phyloP scores from a whole-genome alignment of 2,888 invertebrate species.

The Melinopterus prodromus region DNA sequence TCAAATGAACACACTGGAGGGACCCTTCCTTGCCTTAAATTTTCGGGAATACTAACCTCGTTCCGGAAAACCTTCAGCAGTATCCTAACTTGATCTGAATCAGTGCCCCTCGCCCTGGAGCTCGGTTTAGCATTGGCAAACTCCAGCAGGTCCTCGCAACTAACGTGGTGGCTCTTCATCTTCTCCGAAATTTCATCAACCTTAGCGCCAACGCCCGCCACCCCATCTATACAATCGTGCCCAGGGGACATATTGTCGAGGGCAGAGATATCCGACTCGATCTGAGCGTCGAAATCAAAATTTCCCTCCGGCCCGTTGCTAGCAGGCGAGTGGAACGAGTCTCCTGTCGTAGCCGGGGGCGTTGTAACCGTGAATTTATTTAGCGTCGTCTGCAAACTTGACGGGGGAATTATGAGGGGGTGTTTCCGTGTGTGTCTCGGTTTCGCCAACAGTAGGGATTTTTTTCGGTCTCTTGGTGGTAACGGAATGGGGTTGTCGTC shows the following conservation, averaged over 20 bases:
- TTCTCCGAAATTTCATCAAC: constrained; percentile 29
- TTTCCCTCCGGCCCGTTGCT: constrained; percentile 49
- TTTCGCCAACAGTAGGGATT: constrained; percentile 69
- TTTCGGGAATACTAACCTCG: constrained; percentile 63
- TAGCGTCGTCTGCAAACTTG: constrained; percentile 68
- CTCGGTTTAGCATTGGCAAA: constrained; percentile 86
- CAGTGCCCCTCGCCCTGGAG: constrained; percentile 82
- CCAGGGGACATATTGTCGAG: constrained; percentile 63
- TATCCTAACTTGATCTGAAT: constrained; percentile 91
- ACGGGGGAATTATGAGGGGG: constrained; percentile 79
- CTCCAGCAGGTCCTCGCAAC: constrained; percentile 89
- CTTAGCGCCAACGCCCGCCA: constrained; percentile 36
- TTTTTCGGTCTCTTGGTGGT: constrained; percentile 78
- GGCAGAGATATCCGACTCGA: constrained; percentile 69
- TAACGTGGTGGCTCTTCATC: constrained; percentile 77
- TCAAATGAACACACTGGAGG: too few species aligned
- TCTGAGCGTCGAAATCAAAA: constrained; percentile 62
- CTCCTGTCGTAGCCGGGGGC: constrained; percentile 39
- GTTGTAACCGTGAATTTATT: constrained; percentile 63
- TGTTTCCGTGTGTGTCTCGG: constrained; percentile 82
- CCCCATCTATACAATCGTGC: constrained; percentile 51
- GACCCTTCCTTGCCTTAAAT: too few species aligned
- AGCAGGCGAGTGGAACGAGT: constrained; percentile 47
- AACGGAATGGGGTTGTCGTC: constrained; percentile 76
- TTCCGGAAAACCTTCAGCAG: constrained; percentile 88